Evolutionary conservation across 2,888 invertebrate genomes (phyloP), one percentile per base, ranked within the genome.

Genomic region (Campoplex capitator): DNA sequence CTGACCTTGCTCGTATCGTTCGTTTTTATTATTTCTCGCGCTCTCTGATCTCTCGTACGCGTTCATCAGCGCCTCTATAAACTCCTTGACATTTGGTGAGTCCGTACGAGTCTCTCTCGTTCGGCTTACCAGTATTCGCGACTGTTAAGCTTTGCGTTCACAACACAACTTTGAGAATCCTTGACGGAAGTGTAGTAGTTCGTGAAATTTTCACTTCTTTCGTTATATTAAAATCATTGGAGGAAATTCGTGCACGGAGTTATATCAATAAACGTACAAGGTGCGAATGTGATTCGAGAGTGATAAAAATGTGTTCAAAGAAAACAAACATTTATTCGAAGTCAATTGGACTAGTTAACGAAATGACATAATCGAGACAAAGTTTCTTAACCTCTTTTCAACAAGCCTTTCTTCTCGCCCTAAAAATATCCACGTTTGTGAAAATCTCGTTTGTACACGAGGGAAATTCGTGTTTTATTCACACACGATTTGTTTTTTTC

Each of bases 51-150:
- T 18, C 73, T 13, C 73, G 42, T 38, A 58, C 11, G 48, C 23
- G 77, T n/a, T 18, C 65, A 51, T 65, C 51, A 51, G 51, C 13
- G 35, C 51, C 28, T 23, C 23, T 67, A 77, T 77, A 67, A 62
- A 77, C 77, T 67, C 11, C 35, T 51, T 67, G 67, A 67, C 77
- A 51, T 67, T 67, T 38, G 18, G 58, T 8, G 28, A 32, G 56
- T 42, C 80, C n/a, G 3, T 48, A 28, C 71, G 62, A 80, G 80
- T 62, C 80, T 62, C 48, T 51, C 80, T 35, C 80, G 71, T 51
- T 62, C 62, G n/a, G 32, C 35, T 79, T n/a, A 56, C 38, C 8
- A 16, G 23, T 18, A 28, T 23, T 54, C 54, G 67, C 28, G 45
- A 45, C 42, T 42, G 42, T 9, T 1, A 38, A 38, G 38, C 38